Evolutionary conservation across 2,888 invertebrate genomes (phyloP), one percentile per base, ranked within the genome.

Genomic region (Baccha elongata): DNA sequence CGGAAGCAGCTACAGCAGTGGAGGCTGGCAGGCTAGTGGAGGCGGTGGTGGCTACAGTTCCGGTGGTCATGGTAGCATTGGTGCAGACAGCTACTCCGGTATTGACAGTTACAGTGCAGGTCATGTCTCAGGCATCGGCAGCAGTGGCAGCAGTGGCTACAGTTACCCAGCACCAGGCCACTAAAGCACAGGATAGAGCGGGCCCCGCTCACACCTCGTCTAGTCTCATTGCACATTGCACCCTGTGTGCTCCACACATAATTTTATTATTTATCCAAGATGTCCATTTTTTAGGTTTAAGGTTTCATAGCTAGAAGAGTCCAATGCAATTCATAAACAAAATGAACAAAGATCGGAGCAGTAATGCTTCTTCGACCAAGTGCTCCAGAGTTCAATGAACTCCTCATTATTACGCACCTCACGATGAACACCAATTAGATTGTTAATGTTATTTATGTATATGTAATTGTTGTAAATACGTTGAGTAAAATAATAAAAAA

Each of bases 21-120:
- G 73, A 1, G 73, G 78, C 50, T 83, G 76, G 76, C 83, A 83
- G 44, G 73, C 74, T 10, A 72, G 72, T 40, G 75, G 74, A 11
- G 50, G 64, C 32, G 65, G 40, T 1, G 58, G 65, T 44, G 65
- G 40, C 1, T 60, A 52, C 13, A 37, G 65, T 11, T 50, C 64
- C 13, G 62, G 58, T n/a, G 68, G 29, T 32, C 29, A 32, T 8
- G 29, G 29, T 8, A 7, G 29, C 29, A 7, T 7, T 7, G 29
- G 76, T 15, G 60, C 64, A n/a, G 87, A 88, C 21, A 88, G 87
- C 10, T 89, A 89, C 64, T 87, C 75, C 2, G 88, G 87, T n/a
- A 81, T 86, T 58, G 89, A 90, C 71, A 89, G 88, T 72, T 89
- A 89, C 72, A 88, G 86, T 37, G 88, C 87, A 2, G 88, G 86